phyloP scores from a whole-genome alignment of 2,113 vertebrate genomes.

The Callocephalon fimbriatum region DNA sequence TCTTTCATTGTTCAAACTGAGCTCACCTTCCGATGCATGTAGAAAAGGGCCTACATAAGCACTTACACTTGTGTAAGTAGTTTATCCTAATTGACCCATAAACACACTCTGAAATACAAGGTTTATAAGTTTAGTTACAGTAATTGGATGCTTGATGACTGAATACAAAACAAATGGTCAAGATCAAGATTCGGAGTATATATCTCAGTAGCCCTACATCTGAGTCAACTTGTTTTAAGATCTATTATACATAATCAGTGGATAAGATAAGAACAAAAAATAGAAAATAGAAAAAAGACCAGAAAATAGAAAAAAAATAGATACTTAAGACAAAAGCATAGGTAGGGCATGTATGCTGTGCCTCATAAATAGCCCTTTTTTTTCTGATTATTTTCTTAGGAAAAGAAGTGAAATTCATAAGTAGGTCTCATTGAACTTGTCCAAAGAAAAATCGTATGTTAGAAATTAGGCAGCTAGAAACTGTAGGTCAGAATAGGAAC shows the following conservation, averaged over 20 bases:
- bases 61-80: slow-evolving; percentile 77
- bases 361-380: background rate
- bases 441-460: background rate
- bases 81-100: slow-evolving; percentile 88
- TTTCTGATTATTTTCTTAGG: background rate
- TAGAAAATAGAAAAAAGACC: too few relatives aligned
- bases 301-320: background rate
- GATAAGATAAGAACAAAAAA: background rate
- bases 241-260: background rate
- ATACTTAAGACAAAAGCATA: background rate
- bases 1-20: slow-evolving; percentile 79
- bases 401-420: background rate
- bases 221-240: background rate
- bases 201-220: background rate
- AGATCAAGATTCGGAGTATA: background rate
- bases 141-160: slow-evolving; percentile 79
- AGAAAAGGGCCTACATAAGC: slow-evolving; percentile 82
- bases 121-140: slow-evolving; percentile 78
- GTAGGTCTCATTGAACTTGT: background rate
- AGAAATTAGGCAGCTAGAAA: slow-evolving; percentile 36
- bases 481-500: slow-evolving; percentile 26
- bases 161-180: slow-evolving; percentile 79
- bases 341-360: background rate
- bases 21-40: slow-evolving; percentile 80
- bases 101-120: slow-evolving; percentile 79